phyloP scores from a whole-genome alignment of 2,113 vertebrate genomes.

The Serinus canaria region DNA sequence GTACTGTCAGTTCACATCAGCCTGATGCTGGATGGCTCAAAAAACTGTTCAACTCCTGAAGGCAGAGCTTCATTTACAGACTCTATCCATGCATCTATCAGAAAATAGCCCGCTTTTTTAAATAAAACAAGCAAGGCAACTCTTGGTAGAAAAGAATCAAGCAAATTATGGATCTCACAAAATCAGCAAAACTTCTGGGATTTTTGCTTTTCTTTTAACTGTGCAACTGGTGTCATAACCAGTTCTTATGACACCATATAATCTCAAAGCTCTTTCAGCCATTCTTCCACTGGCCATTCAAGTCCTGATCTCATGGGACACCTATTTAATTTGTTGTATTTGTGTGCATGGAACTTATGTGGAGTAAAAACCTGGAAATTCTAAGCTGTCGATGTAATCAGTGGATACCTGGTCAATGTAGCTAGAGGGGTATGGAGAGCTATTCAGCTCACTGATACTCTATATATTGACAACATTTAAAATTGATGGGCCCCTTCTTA shows the following conservation, averaged over 20 bases:
- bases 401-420: background rate
- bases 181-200: background rate
- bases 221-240: background rate
- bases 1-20: constrained; percentile 47
- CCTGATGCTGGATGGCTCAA: background rate
- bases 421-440: background rate
- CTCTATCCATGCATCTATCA: background rate
- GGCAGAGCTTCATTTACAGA: background rate
- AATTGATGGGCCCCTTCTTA: background rate
- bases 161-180: rapidly evolving
- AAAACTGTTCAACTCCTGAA: background rate
- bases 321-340: background rate
- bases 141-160: background rate
- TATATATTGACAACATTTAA: background rate
- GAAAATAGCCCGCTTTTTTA: background rate
- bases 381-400: background rate
- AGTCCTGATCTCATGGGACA: background rate
- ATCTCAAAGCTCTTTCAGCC: background rate
- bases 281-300: background rate
- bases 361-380: background rate
- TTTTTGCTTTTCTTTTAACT: background rate
- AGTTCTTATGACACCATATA: background rate
- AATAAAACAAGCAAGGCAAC: background rate
- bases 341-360: background rate
- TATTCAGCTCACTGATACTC: background rate